phyloP scores from a whole-genome alignment of 2,888 invertebrate species.

The Dryobotodes eremita region DNA sequence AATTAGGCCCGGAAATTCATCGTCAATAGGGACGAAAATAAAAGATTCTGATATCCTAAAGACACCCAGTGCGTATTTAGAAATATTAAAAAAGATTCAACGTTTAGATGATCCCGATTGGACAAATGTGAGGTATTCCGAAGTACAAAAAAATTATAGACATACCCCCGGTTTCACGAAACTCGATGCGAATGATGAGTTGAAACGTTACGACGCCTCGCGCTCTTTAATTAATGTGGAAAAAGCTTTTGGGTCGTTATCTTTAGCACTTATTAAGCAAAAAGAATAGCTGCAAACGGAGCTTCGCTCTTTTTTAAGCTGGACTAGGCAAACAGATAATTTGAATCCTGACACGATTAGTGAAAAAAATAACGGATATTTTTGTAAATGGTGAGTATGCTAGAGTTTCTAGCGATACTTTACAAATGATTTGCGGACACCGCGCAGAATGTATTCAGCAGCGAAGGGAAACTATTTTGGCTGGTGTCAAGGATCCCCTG shows the following conservation, averaged over 20 bases:
- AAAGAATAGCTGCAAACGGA: no score
- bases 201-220: slow-evolving; percentile 1
- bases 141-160: slow-evolving; percentile 10
- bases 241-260: slow-evolving; percentile 1
- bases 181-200: background rate
- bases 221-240: slow-evolving; percentile 7
- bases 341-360: no score
- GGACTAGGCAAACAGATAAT: no score
- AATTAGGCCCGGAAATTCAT: no score
- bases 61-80: background rate
- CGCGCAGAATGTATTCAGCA: background rate
- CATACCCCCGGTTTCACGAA: slow-evolving; percentile 5
- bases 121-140: slow-evolving; percentile 8
- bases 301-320: no score
- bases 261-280: no score
- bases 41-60: no score
- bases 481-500: background rate
- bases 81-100: background rate
- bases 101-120: slow-evolving; percentile 5
- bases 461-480: slow-evolving; percentile 1
- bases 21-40: no score
- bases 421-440: no score
- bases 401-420: no score
- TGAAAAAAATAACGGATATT: no score
- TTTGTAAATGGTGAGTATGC: no score